These are phyloP conservation scores for Drosophila asahinai DNA, from an alignment of 1,140 invertebrate species.

Conservation along the genomic window DNA sequence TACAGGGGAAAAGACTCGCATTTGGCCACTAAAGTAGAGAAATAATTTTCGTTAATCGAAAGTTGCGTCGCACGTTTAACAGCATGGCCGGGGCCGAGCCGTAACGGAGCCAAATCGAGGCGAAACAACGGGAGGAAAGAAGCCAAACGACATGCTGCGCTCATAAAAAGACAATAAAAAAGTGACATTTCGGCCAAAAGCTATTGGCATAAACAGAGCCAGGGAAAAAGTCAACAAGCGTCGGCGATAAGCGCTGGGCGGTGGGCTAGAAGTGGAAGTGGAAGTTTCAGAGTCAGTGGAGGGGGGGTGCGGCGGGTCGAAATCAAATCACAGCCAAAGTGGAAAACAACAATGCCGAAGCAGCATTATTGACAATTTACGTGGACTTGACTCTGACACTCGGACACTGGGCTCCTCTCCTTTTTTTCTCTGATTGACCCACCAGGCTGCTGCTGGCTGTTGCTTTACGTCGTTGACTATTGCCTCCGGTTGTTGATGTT, in stretches of 20 bases:
- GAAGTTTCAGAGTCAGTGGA: neutral
- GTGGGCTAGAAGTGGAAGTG: conserved; percentile 1
- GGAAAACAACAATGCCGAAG: conserved; percentile 63
- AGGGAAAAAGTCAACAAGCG: conserved; percentile 40
- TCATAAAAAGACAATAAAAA: conserved; percentile 82
- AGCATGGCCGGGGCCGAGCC: conserved; percentile 38
- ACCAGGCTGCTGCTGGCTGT: conserved; percentile 25
- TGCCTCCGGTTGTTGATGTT: conserved; percentile 18
- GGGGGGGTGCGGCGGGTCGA: conserved; percentile 35
- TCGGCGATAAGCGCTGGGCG: conserved; percentile 19
- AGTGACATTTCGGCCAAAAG: conserved; percentile 79
- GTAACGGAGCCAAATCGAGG: conserved; percentile 26
- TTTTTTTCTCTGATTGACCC: conserved; percentile 25
- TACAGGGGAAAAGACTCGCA: conserved; percentile 19
- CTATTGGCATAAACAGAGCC: conserved; percentile 61
- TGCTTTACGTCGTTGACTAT: conserved; percentile 33
- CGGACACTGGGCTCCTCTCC: conserved; percentile 29
- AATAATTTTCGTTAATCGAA: conserved; percentile 82
- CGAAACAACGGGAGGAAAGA: conserved; percentile 42
- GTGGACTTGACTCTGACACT: conserved; percentile 48
- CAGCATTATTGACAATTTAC: conserved; percentile 78
- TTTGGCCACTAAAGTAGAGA: conserved; percentile 75
- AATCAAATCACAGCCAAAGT: conserved; percentile 76
- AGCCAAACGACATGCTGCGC: conserved; percentile 70
- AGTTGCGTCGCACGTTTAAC: conserved; percentile 79